Base-by-base conservation (phyloP, 2,113 vertebrate genomes). In the Albula glossodonta region DNA sequence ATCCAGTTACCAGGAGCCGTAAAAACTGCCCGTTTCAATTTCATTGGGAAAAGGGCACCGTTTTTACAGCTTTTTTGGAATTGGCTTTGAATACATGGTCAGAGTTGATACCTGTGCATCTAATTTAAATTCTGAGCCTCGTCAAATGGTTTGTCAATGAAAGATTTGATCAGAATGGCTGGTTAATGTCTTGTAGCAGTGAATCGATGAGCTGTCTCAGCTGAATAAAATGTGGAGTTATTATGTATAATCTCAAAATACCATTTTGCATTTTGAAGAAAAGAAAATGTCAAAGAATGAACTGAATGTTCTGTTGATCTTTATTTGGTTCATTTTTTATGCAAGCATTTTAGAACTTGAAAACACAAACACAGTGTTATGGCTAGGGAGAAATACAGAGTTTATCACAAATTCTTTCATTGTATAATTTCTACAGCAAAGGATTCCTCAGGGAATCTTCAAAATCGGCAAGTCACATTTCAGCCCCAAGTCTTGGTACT, bases 151-250 rank as follows among this genome's bases (percentile, higher is more conserved):
- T 19, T 52, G 41, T 52, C 52, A 31, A 63, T 85, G 41, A 63
- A 19, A 51, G 50, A 41, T 84, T 52, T 53, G n/a, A 41, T 56
- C 70, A 84, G n/a, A 51, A 50, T 13, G 78, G 60, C 17, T 51
- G 49, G 74, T 81, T 49, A 66, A 9, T 48, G 48, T 50, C 52
- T 63, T 25, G 57, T 51, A 19, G 51, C 66, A 70, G 53, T 17
- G 56, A 80, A 78, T 31, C 7, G 6, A 31, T n/a, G 22, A 74
- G 31, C 49, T 66, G 49, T 91, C 90, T 83, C 85, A 86, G 83
- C 90, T 49, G 56, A 48, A 78, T 74, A 19, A 78, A 88, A 89
- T 52, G 90, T 91, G 89, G 88, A 66, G 91, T 85, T 74, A 86
- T 90, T 91, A 41, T 41, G 31, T 88, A 88, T 85, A 79, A 78